Conservation (phyloP, 2,797 vertebrate genomes). For the Neopelma chrysocephalum region DNA sequence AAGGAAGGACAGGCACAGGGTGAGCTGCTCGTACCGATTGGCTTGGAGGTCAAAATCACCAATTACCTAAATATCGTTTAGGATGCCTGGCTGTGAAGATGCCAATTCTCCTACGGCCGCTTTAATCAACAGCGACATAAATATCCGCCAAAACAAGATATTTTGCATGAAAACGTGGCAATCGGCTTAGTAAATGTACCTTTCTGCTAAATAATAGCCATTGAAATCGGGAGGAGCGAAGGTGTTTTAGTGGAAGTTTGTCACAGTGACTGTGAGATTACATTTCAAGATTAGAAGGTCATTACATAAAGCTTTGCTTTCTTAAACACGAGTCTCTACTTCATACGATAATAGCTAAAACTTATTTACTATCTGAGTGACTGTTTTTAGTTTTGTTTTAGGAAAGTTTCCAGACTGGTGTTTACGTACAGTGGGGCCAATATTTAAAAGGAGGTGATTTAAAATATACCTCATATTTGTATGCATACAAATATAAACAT, state of each 20-base stretch:
- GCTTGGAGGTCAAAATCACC: slow-evolving; percentile 34
- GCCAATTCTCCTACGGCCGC: rapidly evolving
- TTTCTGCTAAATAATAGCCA: not conserved
- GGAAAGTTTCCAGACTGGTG: not conserved
- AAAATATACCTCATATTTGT: not conserved
- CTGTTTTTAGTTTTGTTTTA: not conserved
- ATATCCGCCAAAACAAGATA: not conserved
- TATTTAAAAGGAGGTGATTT: not conserved
- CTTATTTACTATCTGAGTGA: not conserved
- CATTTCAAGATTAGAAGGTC: slow-evolving; percentile 7
- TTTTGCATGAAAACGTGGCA: not conserved
- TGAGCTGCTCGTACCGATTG: not conserved
- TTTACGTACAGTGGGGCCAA: not conserved
- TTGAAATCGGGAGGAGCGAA: not conserved
- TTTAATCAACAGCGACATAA: not conserved
- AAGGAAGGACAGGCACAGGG: not conserved
- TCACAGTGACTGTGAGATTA: not conserved
- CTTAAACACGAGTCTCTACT: not conserved
- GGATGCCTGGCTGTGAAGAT: not conserved
- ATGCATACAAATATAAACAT: not conserved
- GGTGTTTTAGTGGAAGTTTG: slow-evolving; percentile 29
- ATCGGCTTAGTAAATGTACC: not conserved
- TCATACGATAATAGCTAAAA: not conserved
- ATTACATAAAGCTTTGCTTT: not conserved
- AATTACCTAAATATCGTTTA: not conserved